phyloP scores from a whole-genome alignment of 2,113 vertebrate genomes.

The Clupea harengus region DNA sequence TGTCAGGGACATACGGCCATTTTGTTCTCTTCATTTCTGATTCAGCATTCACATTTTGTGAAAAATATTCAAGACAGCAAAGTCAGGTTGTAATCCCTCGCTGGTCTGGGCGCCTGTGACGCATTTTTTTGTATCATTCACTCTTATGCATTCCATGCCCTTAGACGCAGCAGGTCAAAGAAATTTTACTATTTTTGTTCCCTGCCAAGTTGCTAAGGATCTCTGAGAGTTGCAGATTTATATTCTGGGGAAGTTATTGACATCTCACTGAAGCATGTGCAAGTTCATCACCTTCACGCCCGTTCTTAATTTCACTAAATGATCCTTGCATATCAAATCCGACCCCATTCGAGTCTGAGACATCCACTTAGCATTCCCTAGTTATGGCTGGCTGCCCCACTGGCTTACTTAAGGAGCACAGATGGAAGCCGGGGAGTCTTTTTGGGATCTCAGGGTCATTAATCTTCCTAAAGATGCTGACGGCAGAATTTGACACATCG shows the following conservation, averaged over 20 bases:
- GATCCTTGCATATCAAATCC: constrained; percentile 50
- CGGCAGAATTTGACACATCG: constrained; percentile 58
- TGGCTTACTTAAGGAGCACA: constrained; percentile 55
- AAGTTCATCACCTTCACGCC: constrained; percentile 37
- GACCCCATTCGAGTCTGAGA: constrained; percentile 51
- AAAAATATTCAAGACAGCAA: not conserved
- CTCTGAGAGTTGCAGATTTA: not conserved
- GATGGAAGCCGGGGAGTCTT: constrained; percentile 54
- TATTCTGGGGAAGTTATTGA: constrained; percentile 31
- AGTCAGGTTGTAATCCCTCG: not conserved
- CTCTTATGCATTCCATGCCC: not conserved
- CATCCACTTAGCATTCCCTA: constrained; percentile 57
- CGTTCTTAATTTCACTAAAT: constrained; percentile 48
- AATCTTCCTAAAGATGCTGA: constrained; percentile 67
- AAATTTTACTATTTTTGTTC: not conserved
- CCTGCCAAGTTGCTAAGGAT: not conserved
- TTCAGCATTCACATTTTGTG: not conserved
- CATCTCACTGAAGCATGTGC: constrained; percentile 24
- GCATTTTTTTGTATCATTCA: not conserved
- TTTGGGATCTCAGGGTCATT: constrained; percentile 58
- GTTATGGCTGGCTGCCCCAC: constrained; percentile 55
- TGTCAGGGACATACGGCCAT: not conserved
- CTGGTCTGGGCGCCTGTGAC: not conserved
- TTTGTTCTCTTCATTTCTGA: not conserved
- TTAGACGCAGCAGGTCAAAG: not conserved